Evolutionary conservation across 2,113 vertebrate species (phyloP), one percentile per base, ranked within the genome.

Genomic region (Hucho hucho): DNA sequence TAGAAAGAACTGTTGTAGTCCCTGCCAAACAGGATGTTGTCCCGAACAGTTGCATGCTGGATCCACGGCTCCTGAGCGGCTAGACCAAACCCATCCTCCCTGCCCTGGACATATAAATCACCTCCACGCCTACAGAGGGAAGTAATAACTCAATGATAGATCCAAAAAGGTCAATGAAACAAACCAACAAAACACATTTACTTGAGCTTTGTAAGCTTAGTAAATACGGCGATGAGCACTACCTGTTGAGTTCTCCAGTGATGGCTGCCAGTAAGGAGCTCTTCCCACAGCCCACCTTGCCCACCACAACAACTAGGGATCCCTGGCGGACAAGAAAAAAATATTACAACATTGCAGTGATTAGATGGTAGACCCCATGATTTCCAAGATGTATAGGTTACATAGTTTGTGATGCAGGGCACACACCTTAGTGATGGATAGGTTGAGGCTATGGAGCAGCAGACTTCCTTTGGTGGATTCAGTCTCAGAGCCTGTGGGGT

Each of bases 261-360:
- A 99, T 89, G 20, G 96, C 97, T 3, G 96, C 93, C 84, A 99
- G 87, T 59, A 99, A 84, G 1, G 96, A 95, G 64, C 95, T 98
- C 89, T 99, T 99, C 26, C 98, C 97, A 79, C 95, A 96, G 81
- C 98, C 97, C 0, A 99, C 97, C 77, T 96, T 98, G 11, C 98
- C 98, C 77, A 98, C 94, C 72, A 99, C 91, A 0, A 94, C 98
- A 1, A 98, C 91, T 68, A 99, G 90, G 37, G 90, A 89, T 7
- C 97, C 97, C 97, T 99, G 87, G 0, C 13, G 22, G 32, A 75
- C 32, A 83, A 69, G 84, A 22, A 64, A 12, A 0, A 61, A n/a
- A 13, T 6, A 49, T 13, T 53, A 53, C 37, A 43, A 1, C 37
- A 11, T 43, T 43, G 37, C 37, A 11, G 37, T 43, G 37, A 43